Conservation (phyloP, 2,888 invertebrate genomes). For the Anoncus sp. region DNA sequence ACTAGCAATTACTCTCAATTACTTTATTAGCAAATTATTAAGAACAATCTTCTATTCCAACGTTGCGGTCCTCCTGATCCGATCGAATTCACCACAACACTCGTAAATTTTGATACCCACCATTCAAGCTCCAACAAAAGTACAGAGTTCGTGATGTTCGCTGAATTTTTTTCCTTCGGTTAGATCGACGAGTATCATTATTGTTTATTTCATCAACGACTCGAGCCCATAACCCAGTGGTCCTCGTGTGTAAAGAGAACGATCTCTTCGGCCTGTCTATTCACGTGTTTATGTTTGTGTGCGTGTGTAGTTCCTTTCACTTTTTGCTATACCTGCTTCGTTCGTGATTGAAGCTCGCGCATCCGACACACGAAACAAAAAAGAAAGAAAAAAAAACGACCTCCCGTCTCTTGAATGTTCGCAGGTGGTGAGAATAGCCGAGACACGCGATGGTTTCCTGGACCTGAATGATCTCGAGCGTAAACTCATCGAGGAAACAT, state of each 20-base stretch:
- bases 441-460: conserved; percentile 91
- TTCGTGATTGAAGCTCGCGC: background rate
- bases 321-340: conserved; percentile 31
- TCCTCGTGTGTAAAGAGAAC: conserved; percentile 17
- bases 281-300: too few relatives aligned
- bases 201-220: background rate
- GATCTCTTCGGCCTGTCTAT: background rate
- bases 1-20: too few relatives aligned
- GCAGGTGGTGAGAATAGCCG: conserved; percentile 91
- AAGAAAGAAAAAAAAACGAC: background rate
- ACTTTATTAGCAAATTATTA: too few relatives aligned
- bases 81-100: background rate
- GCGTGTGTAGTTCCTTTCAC: conserved; percentile 44
- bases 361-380: background rate
- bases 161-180: background rate
- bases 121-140: too few relatives aligned
- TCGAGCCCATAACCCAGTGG: background rate
- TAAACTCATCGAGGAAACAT: conserved; percentile 87
- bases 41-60: too few relatives aligned
- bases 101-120: background rate
- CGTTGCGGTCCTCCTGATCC: too few relatives aligned
- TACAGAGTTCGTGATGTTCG: background rate
- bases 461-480: conserved; percentile 91
- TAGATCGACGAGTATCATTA: background rate
- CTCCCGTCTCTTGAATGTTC: conserved; percentile 60